Evolutionary conservation across 2,797 vertebrate species (phyloP).

Genomic region (Cheirogaleus major): DNA sequence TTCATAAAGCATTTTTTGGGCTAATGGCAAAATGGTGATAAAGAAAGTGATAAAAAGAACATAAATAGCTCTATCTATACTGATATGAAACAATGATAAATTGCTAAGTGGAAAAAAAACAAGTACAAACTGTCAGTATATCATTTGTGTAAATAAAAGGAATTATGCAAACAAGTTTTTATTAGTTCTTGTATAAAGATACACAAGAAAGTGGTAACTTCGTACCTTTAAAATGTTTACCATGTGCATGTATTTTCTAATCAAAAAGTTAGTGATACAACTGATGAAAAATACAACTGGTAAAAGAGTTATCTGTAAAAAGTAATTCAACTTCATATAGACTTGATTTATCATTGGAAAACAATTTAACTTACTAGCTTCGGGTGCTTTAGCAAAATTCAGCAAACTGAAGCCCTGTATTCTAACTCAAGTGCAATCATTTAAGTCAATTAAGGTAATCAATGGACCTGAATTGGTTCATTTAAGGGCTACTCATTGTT

Average conservation of each 20-base stretch:
- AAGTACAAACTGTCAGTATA: background rate
- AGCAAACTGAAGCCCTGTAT: background rate
- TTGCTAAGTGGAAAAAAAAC: background rate
- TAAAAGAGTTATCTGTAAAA: background rate
- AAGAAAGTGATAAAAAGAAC: background rate
- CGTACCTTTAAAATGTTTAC: background rate
- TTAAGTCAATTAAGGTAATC: constrained; percentile 21
- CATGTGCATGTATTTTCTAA: background rate
- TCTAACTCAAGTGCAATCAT: background rate
- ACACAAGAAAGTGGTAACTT: background rate
- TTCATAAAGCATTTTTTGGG: background rate
- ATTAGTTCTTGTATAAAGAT: background rate
- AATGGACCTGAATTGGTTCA: background rate
- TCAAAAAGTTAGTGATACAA: background rate
- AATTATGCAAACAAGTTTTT: background rate
- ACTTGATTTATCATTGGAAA: background rate
- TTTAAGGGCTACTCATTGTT: background rate
- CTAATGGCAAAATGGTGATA: background rate
- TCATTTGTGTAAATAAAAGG: background rate
- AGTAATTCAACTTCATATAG: background rate
- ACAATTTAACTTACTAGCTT: background rate
- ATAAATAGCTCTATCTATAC: background rate
- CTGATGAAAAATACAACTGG: background rate
- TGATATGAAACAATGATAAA: background rate
- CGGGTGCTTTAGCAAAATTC: background rate